Evolutionary conservation across 2,888 invertebrate species (phyloP).

Genomic region (Deilephila elpenor): DNA sequence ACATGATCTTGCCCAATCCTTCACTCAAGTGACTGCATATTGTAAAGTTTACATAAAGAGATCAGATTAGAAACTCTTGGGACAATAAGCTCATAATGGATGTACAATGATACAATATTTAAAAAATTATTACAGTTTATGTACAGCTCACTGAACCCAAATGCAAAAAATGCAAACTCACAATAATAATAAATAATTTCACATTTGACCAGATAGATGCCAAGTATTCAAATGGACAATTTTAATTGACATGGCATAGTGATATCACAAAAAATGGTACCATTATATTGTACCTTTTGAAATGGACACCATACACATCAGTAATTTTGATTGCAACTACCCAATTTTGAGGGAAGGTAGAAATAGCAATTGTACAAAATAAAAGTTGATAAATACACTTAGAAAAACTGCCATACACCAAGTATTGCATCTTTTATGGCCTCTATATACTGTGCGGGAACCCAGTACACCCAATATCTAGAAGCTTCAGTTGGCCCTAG

Average conservation of each 20-base stretch:
- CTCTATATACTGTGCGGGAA: conserved; percentile 95
- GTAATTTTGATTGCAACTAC: conserved; percentile 75
- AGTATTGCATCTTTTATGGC: conserved; percentile 96
- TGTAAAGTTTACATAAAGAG: conserved; percentile 80
- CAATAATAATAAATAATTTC: conserved; percentile 78
- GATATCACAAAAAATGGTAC: conserved; percentile 78
- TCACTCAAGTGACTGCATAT: conserved; percentile 62
- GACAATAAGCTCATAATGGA: conserved; percentile 69
- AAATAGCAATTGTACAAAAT: conserved; percentile 56
- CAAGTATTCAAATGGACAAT: conserved; percentile 76
- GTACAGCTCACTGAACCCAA: conserved; percentile 70
- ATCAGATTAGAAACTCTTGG: conserved; percentile 70
- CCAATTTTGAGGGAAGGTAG: conserved; percentile 68
- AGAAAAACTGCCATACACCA: conserved; percentile 93
- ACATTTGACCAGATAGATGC: conserved; percentile 78
- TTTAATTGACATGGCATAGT: conserved; percentile 82
- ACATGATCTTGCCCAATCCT: conserved; percentile 63
- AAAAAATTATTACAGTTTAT: conserved; percentile 40
- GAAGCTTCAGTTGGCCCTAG: conserved; percentile 96
- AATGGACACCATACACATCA: conserved; percentile 62
- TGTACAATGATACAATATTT: conserved; percentile 43
- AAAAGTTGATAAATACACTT: conserved; percentile 56
- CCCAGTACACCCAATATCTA: conserved; percentile 97
- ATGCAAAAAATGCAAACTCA: conserved; percentile 77
- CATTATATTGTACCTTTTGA: conserved; percentile 66